Evolutionary conservation across 1,140 invertebrate genomes (phyloP), one percentile per base, ranked within the genome.

Genomic region (Pollicipes pollicipes): DNA sequence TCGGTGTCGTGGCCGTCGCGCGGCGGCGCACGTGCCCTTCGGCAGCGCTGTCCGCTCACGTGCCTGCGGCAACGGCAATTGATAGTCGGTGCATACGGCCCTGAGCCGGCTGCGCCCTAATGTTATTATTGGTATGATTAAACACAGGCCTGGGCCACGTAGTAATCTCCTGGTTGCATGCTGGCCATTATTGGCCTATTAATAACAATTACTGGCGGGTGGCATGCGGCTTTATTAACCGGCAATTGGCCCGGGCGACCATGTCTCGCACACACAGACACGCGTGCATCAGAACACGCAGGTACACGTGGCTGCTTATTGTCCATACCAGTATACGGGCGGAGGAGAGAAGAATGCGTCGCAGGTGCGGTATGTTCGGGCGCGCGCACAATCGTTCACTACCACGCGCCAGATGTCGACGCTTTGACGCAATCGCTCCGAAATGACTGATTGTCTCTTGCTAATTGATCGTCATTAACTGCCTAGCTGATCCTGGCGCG

Each of bases 51-150:
- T n/a, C n/a, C n/a, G n/a, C n/a, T n/a, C n/a, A n/a, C n/a, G n/a
- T n/a, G n/a, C n/a, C n/a, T n/a, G n/a, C n/a, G n/a, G n/a, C n/a
- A n/a, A n/a, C n/a, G n/a, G n/a, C n/a, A n/a, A n/a, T n/a, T n/a
- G n/a, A n/a, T n/a, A n/a, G n/a, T n/a, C n/a, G n/a, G n/a, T n/a
- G n/a, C n/a, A n/a, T n/a, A n/a, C n/a, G n/a, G n/a, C n/a, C n/a
- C n/a, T n/a, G 21, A 6, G 6, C 21, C 45, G 45, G 24, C 45
- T 21, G 13, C 2, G 45, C 21, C 45, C 13, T 58, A 17, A 58
- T 58, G 45, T 58, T 21, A 58, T 58, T 58, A 58, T 58, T 58
- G 45, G 45, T 58, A 58, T 58, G 45, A 58, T 58, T 58, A 58
- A 58, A 21, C 13, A 58, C 45, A 21, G 45, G 24, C 45, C 45